Base-by-base conservation (phyloP, 2,888 invertebrate genomes). In the Drosophila kambysellisi region DNA sequence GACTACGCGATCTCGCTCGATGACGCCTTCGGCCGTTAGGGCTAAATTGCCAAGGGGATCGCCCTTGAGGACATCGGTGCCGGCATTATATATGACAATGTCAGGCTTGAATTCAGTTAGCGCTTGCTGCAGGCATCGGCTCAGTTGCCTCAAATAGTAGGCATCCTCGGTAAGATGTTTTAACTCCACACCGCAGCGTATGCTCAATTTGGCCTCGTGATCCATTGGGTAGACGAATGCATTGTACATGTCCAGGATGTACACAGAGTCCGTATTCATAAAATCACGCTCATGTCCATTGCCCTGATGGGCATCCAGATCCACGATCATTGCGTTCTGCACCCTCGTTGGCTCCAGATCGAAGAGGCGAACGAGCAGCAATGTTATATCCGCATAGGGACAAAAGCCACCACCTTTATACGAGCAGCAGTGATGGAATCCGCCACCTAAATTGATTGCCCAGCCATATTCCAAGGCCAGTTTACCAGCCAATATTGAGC, bases 261-360 rank as follows among this genome's bases (percentile, higher is more conserved):
- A 98, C n/a, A 98, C 96, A 80, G 95, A 94, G 0, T 94, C 92
- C 52, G 96, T 95, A 57, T 95, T 94, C 66, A 95, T 94, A 91
- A 98, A 98, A 92, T 98, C 98, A 17, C 95, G 94, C 89, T 96
- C 96, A 92, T 98, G 96, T 0, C 98, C 98, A 92, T 98, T 98
- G 0, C 98, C 98, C 95, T 98, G 98, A 94, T 98, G 98, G 4
- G 98, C 98, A 94, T 98, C 98, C 90, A 98, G 94, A 93, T 98
- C 98, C 0, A 98, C 95, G 86, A 98, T 97, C 97, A 98, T 96
- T 3, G 96, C 95, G 48, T 94, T 96, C 92, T 95, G 94, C 37
- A 96, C 94, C 11, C 76, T 53, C 57, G 92, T 91, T 3, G 94
- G 66, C 66, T 94, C 94, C 76, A 94, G 92, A 30, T 94, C 93